Percentiles rank a stretch among this genome's conserved stretches.
Evolutionary conservation across 2,113 vertebrate species (phyloP).

Genomic region (Platanista minor): DNA sequence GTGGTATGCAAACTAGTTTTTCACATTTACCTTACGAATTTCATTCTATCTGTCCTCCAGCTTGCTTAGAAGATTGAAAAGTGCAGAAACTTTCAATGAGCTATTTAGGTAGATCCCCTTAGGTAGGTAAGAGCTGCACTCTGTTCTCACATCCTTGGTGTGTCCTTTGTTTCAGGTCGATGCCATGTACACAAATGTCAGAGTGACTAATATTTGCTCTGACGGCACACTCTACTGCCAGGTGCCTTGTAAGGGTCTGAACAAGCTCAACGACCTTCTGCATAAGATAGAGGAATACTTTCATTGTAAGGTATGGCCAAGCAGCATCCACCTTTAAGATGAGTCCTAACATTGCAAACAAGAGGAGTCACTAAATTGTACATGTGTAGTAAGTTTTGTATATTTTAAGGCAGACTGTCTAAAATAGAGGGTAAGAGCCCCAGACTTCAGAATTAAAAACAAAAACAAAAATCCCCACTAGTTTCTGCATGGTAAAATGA

Average conservation of each 20-base stretch:
- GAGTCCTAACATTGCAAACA: neutral
- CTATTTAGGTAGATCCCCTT: neutral
- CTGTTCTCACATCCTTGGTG: neutral
- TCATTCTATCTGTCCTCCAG: neutral
- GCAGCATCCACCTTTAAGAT: neutral
- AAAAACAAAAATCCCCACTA: neutral
- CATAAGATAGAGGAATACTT: slow-evolving; percentile 88
- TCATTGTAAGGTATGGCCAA: slow-evolving; percentile 82
- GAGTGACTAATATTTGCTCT: slow-evolving; percentile 88
- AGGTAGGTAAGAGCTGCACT: neutral
- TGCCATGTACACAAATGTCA: slow-evolving; percentile 83
- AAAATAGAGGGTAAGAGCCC: neutral
- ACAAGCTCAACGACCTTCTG: slow-evolving; percentile 84
- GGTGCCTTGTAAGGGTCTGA: slow-evolving; percentile 89
- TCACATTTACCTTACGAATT: neutral
- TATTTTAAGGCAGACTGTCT: neutral
- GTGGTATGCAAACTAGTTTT: neutral
- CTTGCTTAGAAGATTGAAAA: neutral
- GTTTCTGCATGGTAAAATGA: neutral
- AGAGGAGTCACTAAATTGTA: neutral
- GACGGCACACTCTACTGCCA: slow-evolving; percentile 92
- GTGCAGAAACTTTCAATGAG: neutral
- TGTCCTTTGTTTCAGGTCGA: slow-evolving; percentile 82
- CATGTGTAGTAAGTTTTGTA: neutral
- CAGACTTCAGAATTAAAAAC: neutral